A percentile compares a stretch with the other conserved stretches of the same genome.
These are phyloP conservation scores for Melanotaenia trifasciata DNA, from an alignment of 2,797 vertebrate species.

Conservation along the genomic window DNA sequence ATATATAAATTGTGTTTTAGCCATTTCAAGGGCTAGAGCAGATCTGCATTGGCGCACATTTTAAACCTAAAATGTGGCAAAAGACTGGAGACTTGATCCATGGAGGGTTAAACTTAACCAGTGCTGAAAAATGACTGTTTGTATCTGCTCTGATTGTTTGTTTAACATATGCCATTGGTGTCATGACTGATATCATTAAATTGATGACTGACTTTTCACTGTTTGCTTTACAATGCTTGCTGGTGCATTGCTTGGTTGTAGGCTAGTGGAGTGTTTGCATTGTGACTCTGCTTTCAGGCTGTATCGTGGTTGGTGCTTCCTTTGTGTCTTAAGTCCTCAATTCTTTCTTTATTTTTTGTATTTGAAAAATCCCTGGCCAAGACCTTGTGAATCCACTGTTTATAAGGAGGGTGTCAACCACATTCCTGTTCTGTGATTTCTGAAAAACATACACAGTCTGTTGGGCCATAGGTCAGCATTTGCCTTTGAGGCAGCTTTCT, in stretches of 20 bases:
- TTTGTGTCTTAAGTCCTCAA: neutral
- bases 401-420: constrained; percentile 45
- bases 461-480: constrained; percentile 49
- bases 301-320: neutral
- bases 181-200: neutral
- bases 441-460: constrained; percentile 27
- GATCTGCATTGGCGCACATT: neutral
- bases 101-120: neutral
- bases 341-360: constrained; percentile 5
- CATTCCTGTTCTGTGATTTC: constrained; percentile 63
- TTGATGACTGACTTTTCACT: constrained; percentile 11
- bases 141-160: too few relatives aligned
- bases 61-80: constrained; percentile 19
- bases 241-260: neutral
- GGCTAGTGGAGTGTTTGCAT: neutral
- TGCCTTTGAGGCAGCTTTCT: constrained; percentile 27
- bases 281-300: neutral
- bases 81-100: constrained; percentile 2
- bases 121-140: neutral
- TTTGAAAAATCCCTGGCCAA: constrained; percentile 5
- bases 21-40: neutral
- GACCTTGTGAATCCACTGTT: constrained; percentile 38
- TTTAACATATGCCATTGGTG: neutral
- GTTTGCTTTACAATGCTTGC: constrained; percentile 14
- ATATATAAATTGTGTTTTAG: neutral